phyloP scores from a whole-genome alignment of 2,797 vertebrate species.

The Pipistrellus nathusii region DNA sequence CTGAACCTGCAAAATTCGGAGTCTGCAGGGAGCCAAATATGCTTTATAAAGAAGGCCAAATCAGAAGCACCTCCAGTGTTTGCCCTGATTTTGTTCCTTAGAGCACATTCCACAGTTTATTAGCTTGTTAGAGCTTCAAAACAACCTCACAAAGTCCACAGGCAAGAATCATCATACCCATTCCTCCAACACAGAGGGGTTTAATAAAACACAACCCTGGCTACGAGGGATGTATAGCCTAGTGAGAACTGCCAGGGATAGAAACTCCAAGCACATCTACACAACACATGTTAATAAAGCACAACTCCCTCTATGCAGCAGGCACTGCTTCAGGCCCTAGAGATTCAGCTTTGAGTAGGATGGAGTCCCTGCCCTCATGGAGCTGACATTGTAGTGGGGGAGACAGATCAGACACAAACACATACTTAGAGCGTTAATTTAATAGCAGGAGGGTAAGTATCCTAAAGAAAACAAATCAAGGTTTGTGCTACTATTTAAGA shows the following conservation, averaged over 20 bases:
- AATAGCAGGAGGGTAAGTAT: neutral
- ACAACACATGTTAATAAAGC: neutral
- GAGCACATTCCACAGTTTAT: neutral
- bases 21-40: constrained; percentile 2
- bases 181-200: neutral
- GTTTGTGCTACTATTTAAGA: neutral
- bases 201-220: neutral
- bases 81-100: constrained; percentile 13
- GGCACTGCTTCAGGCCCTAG: neutral
- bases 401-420: neutral
- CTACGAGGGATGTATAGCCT: neutral
- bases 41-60: neutral
- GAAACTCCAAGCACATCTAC: neutral
- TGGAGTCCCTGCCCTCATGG: neutral
- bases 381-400: neutral
- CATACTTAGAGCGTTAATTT: neutral
- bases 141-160: neutral
- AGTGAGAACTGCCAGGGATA: too few relatives aligned
- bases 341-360: neutral
- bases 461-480: neutral
- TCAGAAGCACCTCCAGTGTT: neutral
- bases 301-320: neutral
- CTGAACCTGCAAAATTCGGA: neutral
- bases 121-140: constrained; percentile 14
- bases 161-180: neutral